Base-by-base conservation (phyloP, 2,888 invertebrate genomes). In the Maniola hyperantus region DNA sequence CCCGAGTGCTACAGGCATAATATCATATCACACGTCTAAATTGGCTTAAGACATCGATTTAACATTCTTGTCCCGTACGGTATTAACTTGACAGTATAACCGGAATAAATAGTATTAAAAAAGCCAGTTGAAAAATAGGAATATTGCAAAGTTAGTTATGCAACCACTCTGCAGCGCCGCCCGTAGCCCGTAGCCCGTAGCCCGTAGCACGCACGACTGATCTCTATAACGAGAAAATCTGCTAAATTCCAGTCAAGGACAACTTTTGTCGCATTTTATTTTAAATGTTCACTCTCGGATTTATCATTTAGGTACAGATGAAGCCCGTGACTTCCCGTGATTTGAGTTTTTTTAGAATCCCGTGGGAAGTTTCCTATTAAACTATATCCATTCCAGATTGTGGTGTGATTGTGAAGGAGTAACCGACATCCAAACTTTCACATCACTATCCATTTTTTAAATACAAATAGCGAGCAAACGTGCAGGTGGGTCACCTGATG, bases 181-280 rank as follows among this genome's bases (percentile, higher is more conserved):
- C 48, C 4, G 26, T 26, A 26, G 10, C 42, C 42, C 11, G 42
- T 1, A 11, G 11, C 18, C 48, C 4, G 48, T n/a, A 2, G 44
- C n/a, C 6, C 46, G 46, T 15, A 7, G 44, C n/a, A 48, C 60
- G 60, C 60, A 60, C 60, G 46, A 18, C 36, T 60, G 60, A 36
- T 15, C 48, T 6, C 46, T 7, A 18, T 48, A 60, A 60, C 60
- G 60, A 60, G 60, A 33, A 48, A 48, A 48, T 48, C 36, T 15
- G 33, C 60, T 18, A 18, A 60, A 60, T 34, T 36, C 60, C 6
- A n/a, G 18, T n/a, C 60, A 60, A 60, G 60, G 60, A 13, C 34
- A 48, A 48, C 18, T 36, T n/a, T 48, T 44, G 33, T 59, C 46
- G 48, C 33, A 50, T 42, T 58, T 58, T 33, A 58, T 42, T 44